Evolutionary conservation across 1,140 invertebrate species (phyloP), one percentile per base, ranked within the genome.

Genomic region (Leptoteleia sp.): DNA sequence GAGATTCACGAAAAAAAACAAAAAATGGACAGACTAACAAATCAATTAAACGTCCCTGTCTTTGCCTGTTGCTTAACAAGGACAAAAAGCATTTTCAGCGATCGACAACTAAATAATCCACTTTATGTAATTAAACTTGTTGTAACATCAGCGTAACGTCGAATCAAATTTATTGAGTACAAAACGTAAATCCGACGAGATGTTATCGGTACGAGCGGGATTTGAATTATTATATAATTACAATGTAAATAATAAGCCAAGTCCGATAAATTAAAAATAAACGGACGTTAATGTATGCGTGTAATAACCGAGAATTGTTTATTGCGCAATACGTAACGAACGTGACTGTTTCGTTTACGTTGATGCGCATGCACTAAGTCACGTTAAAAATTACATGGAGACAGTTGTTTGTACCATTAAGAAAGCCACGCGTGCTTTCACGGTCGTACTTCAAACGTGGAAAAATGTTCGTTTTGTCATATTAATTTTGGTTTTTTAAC

Each of bases 291-390:
- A 61, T 45, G 16, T 25, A 61, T 61, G 29, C 42, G 16, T 48
- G 43, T 62, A 62, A 62, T 62, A 45, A 48, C 27, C 15, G 27
- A 27, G 29, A 62, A 62, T 62, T 48, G 55, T 64, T 52, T 64
- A 19, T 64, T 50, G n/a, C 1, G 25, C 25, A 64, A 50, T 64
- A 50, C 33, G 15, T 45, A 61, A 61, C 47, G 38, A 50, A 64
- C 42, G 43, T 27, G 22, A 64, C 59, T 64, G 50, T 64, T 48
- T 48, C 31, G 27, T 50, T 48, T 11, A 8, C 33, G 13, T 9
- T 22, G 33, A 50, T 50, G 45, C 13, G 9, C 35, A 33, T 25
- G 12, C 33, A 50, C 22, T 64, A 50, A 43, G 27, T 52, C 16
- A 11, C 17, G 38, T 35, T 65, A 47, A 65, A 65, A 37, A 54